A percentile compares a stretch with the other conserved stretches of the same genome.
phyloP scores from a whole-genome alignment of 2,888 invertebrate genomes.

The Limenitis camilla region DNA sequence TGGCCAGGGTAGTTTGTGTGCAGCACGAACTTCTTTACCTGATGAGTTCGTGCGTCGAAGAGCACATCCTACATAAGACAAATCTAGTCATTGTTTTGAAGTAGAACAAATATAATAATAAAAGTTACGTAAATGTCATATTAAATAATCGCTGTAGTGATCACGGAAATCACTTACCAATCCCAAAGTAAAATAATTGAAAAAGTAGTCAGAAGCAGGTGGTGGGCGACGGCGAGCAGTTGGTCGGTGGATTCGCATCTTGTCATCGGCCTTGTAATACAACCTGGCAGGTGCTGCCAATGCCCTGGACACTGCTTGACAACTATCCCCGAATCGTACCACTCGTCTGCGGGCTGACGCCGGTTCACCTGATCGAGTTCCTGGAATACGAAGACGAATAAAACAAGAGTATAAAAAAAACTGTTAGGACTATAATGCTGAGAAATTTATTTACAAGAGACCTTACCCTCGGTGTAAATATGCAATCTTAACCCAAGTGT shows the following conservation, averaged over 20 bases:
- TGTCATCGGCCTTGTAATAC: conserved; percentile 98
- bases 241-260: conserved; percentile 98
- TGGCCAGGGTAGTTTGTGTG: conserved; percentile 99
- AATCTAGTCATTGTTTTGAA: background rate
- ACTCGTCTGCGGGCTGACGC: conserved; percentile 77
- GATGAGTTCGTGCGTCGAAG: conserved; percentile 95
- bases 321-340: conserved; percentile 88
- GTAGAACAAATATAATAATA: too few species aligned
- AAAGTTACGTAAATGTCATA: background rate
- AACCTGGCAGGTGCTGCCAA: conserved; percentile 91
- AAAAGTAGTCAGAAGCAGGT: conserved; percentile 96
- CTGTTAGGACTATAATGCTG: too few species aligned
- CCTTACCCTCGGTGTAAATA: conserved; percentile 72
- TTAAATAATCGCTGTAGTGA: background rate
- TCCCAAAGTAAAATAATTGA: conserved; percentile 97
- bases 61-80: conserved; percentile 86
- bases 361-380: conserved; percentile 75
- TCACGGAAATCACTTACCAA: conserved; percentile 77
- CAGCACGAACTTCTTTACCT: conserved; percentile 96
- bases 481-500: conserved; percentile 86
- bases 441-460: background rate
- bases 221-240: conserved; percentile 85
- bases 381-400: conserved; percentile 2
- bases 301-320: conserved; percentile 82
- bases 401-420: background rate